Evolutionary conservation across 1,140 invertebrate genomes (phyloP).

Genomic region (Euwallacea fornicatus): DNA sequence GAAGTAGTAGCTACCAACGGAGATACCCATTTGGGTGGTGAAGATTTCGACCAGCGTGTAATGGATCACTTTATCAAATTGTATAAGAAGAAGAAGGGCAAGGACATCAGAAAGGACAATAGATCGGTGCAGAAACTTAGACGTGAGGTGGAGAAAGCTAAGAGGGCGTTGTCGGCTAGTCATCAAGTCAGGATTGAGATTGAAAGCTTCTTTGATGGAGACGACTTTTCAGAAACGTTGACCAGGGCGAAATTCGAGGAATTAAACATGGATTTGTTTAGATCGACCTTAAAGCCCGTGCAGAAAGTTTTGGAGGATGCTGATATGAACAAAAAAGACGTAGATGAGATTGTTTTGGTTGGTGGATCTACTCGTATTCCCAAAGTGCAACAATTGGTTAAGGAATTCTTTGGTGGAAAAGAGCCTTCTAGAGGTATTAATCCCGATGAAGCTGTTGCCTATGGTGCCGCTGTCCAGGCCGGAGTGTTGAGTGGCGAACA

Average conservation of each 20-base stretch:
- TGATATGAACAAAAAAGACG: conserved; percentile 98
- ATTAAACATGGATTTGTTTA: conserved; percentile 98
- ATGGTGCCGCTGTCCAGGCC: conserved; percentile 98
- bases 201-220: conserved; percentile 98
- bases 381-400: conserved; percentile 97
- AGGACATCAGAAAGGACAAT: conserved; percentile 95
- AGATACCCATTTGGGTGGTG: conserved; percentile 97
- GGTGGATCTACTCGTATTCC: conserved; percentile 99
- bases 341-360: conserved; percentile 98
- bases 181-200: conserved; percentile 99
- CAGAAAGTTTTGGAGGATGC: conserved; percentile 95
- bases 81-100: conserved; percentile 99
- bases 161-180: conserved; percentile 91
- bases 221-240: conserved; percentile 98
- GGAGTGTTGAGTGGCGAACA: conserved; percentile 89
- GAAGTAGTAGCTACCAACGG: conserved; percentile 94
- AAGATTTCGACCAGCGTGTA: conserved; percentile 98
- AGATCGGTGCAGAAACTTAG: conserved; percentile 94
- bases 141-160: conserved; percentile 97
- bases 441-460: conserved; percentile 97
- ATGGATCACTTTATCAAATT: conserved; percentile 99
- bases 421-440: conserved; percentile 98
- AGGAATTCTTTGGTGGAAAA: conserved; percentile 98
- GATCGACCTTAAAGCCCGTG: conserved; percentile 98
- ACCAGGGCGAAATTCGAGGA: conserved; percentile 99